A percentile compares a stretch with the other conserved stretches of the same genome.
phyloP scores from a whole-genome alignment of 1,140 invertebrate species.

The Halesus radiatus region DNA sequence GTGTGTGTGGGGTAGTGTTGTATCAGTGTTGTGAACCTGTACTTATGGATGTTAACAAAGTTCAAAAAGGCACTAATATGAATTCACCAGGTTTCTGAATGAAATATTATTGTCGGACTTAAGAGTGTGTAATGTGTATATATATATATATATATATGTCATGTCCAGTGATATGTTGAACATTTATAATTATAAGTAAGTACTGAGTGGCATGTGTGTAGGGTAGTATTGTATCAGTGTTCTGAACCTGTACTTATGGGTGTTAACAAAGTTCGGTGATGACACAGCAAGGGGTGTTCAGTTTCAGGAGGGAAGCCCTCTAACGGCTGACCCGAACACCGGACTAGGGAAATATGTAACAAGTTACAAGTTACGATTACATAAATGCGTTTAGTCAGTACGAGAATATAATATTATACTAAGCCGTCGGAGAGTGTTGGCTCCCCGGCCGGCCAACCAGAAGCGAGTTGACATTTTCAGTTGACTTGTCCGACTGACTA shows the following conservation, averaged over 20 bases:
- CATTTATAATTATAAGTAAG: too few relatives aligned
- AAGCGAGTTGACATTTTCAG: conserved; percentile 23
- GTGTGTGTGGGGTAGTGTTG: too few relatives aligned
- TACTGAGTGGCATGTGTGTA: too few relatives aligned
- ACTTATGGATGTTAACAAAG: conserved; percentile 23
- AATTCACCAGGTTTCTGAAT: too few relatives aligned
- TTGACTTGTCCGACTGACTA: neutral
- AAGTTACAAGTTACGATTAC: conserved; percentile 38
- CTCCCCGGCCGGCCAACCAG: neutral
- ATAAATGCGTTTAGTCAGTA: conserved; percentile 37
- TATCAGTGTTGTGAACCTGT: neutral
- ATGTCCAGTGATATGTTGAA: neutral
- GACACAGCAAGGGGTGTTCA: conserved; percentile 18
- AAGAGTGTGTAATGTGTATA: too few relatives aligned
- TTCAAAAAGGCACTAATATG: too few relatives aligned
- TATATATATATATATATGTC: neutral
- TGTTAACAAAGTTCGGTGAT: conserved; percentile 29
- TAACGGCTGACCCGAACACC: conserved; percentile 28
- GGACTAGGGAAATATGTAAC: conserved; percentile 25
- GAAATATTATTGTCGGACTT: too few relatives aligned
- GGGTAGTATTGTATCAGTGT: too few relatives aligned
- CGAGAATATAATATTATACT: conserved; percentile 1
- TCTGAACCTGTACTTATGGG: neutral
- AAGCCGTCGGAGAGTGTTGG: neutral
- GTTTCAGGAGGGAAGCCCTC: conserved; percentile 8